Evolutionary conservation across 2,888 invertebrate genomes (phyloP), one percentile per base, ranked within the genome.

Genomic region (Papilio protenor): DNA sequence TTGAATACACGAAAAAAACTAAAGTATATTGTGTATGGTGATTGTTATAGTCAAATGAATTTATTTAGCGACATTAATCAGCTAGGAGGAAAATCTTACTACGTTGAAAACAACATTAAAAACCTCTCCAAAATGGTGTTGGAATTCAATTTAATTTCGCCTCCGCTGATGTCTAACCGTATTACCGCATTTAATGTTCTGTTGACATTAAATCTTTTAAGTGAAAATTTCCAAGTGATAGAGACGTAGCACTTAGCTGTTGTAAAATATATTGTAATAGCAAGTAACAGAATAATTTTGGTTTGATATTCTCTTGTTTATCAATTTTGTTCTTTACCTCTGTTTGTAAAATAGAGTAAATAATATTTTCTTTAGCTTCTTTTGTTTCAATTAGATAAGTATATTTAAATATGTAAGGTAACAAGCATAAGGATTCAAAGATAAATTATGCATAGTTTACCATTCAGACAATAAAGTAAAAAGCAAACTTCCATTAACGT

Each of bases 111-210:
- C 85, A 87, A 87, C 69, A 21, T 75, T 69, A 69, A 87, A 85
- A 86, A 84, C 85, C 87, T 88, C 87, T 85, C 85, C 82, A 82
- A 84, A 69, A 83, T 84, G 87, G 89, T 87, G 90, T 89, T 89
- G 92, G 91, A 90, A 90, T 90, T 90, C 91, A 93, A 94, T 94
- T 91, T 91, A 93, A 93, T 94, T 93, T 92, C 91, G 89, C 89
- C 88, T 84, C 89, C 89, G 87, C 90, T 93, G 92, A 93, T 92
- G 91, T 88, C 82, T 83, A 83, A 87, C 86, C 83, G 85, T 86
- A 87, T 87, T 84, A 84, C 87, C 87, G 82, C 82, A 82, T 88
- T 88, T 87, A 90, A 89, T 91, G 90, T 89, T 89, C 91, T 89
- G 89, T 88, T 89, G 89, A 88, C 89, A 89, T 88, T 89, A 90